These are phyloP conservation scores for Leptopterna dolabrata DNA, from an alignment of 2,888 invertebrate species.

Conservation along the genomic window DNA sequence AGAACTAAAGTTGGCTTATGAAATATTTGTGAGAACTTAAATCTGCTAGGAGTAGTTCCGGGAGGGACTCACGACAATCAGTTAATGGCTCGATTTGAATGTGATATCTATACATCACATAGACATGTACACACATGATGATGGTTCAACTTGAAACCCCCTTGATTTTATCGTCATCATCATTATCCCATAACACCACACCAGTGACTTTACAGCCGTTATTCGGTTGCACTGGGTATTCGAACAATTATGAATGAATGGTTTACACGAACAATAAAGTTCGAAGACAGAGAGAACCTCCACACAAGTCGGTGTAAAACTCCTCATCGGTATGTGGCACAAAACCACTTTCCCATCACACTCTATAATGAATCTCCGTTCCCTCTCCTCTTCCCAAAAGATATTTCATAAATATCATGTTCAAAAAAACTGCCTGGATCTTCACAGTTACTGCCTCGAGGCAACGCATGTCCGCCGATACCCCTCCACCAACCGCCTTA, in stretches of 20 bases:
- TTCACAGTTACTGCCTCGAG: neutral
- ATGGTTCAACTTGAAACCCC: too few species aligned
- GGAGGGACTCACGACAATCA: too few species aligned
- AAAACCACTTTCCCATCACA: neutral
- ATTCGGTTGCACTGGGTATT: too few species aligned
- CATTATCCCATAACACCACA: too few species aligned
- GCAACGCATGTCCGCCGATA: neutral
- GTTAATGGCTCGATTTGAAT: too few species aligned
- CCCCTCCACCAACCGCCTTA: neutral
- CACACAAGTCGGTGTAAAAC: neutral
- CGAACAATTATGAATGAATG: neutral
- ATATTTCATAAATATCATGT: conserved; percentile 3
- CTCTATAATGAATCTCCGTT: neutral
- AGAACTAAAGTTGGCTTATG: too few species aligned
- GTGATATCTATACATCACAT: too few species aligned
- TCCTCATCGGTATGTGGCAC: neutral
- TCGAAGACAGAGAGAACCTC: neutral
- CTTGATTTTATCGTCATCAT: too few species aligned
- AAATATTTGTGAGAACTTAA: too few species aligned
- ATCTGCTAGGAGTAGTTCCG: too few species aligned
- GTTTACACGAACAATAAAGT: neutral
- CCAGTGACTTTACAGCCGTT: too few species aligned
- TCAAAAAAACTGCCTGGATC: neutral
- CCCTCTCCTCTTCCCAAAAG: neutral
- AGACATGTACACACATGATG: too few species aligned